Conservation (phyloP, 1,140 invertebrate species). For the Lucilia cuprina region DNA sequence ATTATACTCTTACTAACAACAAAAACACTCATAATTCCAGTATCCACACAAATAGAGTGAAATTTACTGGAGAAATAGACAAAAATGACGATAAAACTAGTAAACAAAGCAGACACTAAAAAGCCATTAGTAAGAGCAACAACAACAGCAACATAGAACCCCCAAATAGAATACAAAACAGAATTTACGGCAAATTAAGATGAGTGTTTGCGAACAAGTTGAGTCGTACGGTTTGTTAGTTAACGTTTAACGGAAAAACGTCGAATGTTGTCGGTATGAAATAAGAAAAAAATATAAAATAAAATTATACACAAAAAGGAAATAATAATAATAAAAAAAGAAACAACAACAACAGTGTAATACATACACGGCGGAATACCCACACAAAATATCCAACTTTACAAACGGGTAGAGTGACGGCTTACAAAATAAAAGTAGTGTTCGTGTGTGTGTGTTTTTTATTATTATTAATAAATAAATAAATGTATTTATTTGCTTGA, state of each 20-base stretch:
- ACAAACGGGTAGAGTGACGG: background rate
- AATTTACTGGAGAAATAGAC: background rate
- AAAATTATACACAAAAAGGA: background rate
- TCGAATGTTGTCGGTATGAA: constrained; percentile 21
- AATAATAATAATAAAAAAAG: background rate
- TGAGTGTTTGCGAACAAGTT: constrained; percentile 34
- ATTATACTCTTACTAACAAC: background rate
- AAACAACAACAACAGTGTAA: constrained; percentile 6
- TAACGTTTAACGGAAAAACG: constrained; percentile 29
- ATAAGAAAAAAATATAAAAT: background rate
- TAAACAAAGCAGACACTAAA: constrained; percentile 22
- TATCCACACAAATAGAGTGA: constrained; percentile 1
- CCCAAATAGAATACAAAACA: background rate
- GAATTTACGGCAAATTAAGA: constrained; percentile 10
- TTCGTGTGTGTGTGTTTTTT: no score
- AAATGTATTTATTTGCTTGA: background rate
- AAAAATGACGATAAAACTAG: background rate
- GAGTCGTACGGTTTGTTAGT: constrained; percentile 18
- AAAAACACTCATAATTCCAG: constrained; percentile 5
- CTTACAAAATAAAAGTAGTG: background rate
- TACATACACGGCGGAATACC: constrained; percentile 20
- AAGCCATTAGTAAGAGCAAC: background rate
- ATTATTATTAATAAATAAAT: background rate
- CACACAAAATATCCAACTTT: background rate
- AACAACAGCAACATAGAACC: background rate